A percentile compares a stretch with the other conserved stretches of the same genome.
Evolutionary conservation across 1,140 invertebrate species (phyloP).

Genomic region (Meloidogyne exigua): DNA sequence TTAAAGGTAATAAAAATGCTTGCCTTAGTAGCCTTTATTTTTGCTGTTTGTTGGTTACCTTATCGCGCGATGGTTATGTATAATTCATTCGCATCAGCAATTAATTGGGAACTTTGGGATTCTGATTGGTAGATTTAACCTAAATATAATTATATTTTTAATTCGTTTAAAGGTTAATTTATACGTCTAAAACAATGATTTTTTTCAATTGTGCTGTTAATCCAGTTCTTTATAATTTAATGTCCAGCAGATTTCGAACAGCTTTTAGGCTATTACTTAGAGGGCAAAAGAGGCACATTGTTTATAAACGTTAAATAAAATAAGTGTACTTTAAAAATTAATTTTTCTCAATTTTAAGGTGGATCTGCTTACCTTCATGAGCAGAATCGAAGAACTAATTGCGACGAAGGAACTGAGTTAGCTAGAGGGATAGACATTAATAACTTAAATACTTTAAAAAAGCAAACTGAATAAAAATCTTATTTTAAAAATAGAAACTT

Average conservation of each 20-base stretch:
- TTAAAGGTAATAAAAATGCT: conserved; percentile 70
- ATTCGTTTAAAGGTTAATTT: conserved; percentile 70
- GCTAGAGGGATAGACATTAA: background rate
- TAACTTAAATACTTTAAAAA: background rate
- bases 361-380: background rate
- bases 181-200: conserved; percentile 57
- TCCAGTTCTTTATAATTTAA: conserved; percentile 82
- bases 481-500: no score
- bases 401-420: background rate
- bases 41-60: conserved; percentile 70
- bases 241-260: conserved; percentile 78
- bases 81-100: conserved; percentile 55
- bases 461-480: no score
- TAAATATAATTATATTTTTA: conserved; percentile 60
- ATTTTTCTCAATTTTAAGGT: background rate
- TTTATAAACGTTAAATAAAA: conserved; percentile 11
- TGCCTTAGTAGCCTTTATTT: conserved; percentile 67
- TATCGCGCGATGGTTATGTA: conserved; percentile 61
- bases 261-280: conserved; percentile 43
- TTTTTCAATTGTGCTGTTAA: conserved; percentile 69
- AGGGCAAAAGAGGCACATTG: conserved; percentile 20
- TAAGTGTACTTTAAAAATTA: background rate
- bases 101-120: conserved; percentile 36
- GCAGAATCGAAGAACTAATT: background rate
- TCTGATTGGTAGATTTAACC: conserved; percentile 46